Evolutionary conservation across 2,797 vertebrate genomes (phyloP), one percentile per base, ranked within the genome.

Genomic region (Chelon labrosus): DNA sequence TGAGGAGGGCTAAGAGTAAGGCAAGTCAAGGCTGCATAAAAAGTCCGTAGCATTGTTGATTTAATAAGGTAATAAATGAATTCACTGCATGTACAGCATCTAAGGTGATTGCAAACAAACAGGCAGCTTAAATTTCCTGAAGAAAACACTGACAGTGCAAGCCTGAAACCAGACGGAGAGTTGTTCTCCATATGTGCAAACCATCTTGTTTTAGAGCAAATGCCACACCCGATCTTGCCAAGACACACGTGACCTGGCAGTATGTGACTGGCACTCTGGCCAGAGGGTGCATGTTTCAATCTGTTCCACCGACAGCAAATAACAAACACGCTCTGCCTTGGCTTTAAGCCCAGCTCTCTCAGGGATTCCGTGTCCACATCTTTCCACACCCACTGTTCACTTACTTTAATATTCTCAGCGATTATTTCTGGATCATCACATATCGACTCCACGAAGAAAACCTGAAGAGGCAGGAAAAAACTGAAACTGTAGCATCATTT

Each of bases 391-490:
- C 14, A 3, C 65, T 10, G 0, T 3, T 46, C 60, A 65, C 90
- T 93, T 91, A 97, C 97, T 91, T 89, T 97, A 71, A 98, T 98
- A 77, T 98, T 98, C 87, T 96, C 95, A 58, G 95, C 96, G 17
- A 98, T 97, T 78, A 98, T 95, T 10, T 93, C 77, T 0, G 94
- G 96, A 73, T 97, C 96, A 0, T 97, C 94, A 73, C 96, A 97
- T 57, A 98, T 90, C 0, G 97, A 98, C 83, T 97, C 97, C 11
- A 97, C 93, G 38, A 97, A 97, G 85, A 97, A 97, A 16, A 96
- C 94, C 96, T 97, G 64, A 4, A 62, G 52, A 42, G 10, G 31
- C 0, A 3, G 19, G 6, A 42, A 10, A 1, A 2, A 1, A 3
- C 7, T 22, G n/a, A 19, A 5, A 3, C 20, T 39, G 10, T 0